Conservation (phyloP, 2,113 vertebrate species). For the Xenopus borealis region DNA sequence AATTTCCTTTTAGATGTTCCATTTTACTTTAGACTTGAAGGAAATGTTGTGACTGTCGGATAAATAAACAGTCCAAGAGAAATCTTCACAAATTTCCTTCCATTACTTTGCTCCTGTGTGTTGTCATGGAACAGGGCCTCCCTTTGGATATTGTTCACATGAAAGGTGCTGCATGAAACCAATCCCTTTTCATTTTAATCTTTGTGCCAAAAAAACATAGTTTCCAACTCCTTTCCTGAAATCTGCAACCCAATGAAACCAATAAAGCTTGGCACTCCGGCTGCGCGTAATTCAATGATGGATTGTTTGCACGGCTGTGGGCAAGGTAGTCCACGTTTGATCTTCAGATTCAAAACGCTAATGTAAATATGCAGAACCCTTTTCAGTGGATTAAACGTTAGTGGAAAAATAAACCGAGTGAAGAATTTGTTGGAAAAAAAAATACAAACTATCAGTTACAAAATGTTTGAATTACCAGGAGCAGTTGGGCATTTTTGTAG, state of each 20-base stretch:
- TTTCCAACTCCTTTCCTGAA: conserved; percentile 37
- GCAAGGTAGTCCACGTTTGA: conserved; percentile 34
- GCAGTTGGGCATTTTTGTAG: conserved; percentile 31
- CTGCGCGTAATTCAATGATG: conserved; percentile 37
- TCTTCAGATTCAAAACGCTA: conserved; percentile 32
- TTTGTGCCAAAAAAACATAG: conserved; percentile 30
- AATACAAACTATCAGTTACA: conserved; percentile 37
- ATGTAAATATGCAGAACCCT: conserved; percentile 24
- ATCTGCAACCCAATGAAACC: conserved; percentile 33
- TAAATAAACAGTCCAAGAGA: conserved; percentile 23
- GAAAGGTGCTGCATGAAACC: conserved; percentile 39
- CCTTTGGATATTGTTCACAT: conserved; percentile 29
- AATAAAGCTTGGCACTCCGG: conserved; percentile 22
- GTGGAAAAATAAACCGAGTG: conserved; percentile 36
- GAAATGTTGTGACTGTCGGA: conserved; percentile 18
- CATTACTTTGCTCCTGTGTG: conserved; percentile 24
- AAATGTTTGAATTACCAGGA: conserved; percentile 15
- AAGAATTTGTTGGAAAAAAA: conserved; percentile 29
- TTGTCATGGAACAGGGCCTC: conserved; percentile 33
- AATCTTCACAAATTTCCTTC: conserved; percentile 25
- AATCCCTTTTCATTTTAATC: conserved; percentile 16
- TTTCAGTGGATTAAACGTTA: conserved; percentile 33
- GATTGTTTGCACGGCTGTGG: conserved; percentile 33
- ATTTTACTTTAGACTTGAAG: conserved; percentile 9
- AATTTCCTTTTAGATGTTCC: conserved; percentile 1